phyloP scores from a whole-genome alignment of 2,797 vertebrate genomes.

The Anabacerthia variegaticeps region DNA sequence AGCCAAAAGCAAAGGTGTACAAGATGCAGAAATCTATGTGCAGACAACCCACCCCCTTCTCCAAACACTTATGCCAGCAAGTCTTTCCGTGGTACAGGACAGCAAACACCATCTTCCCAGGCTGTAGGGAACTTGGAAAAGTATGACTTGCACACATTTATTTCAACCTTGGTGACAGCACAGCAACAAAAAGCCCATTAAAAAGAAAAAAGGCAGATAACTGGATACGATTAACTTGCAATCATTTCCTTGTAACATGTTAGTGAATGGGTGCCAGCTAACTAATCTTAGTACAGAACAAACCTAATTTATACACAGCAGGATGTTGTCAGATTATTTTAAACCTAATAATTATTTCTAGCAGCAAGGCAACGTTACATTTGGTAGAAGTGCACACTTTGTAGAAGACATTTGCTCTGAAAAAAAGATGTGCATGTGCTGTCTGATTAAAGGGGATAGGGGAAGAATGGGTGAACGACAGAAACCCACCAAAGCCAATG shows the following conservation, averaged over 20 bases:
- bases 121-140: background rate
- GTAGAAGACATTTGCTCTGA: background rate
- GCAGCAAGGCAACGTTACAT: background rate
- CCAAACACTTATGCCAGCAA: background rate
- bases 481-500: background rate
- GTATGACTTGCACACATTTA: background rate
- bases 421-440: background rate
- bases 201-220: constrained; percentile 18
- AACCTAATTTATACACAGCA: constrained; percentile 35
- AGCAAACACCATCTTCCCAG: background rate
- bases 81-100: background rate
- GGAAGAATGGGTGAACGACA: rapidly evolving
- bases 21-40: background rate
- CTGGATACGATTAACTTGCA: background rate
- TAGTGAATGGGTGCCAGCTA: background rate
- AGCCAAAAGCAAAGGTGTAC: background rate
- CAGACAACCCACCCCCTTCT: background rate
- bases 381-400: background rate
- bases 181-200: constrained; percentile 5
- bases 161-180: background rate
- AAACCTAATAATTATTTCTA: constrained; percentile 23
- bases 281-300: background rate
- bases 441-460: background rate
- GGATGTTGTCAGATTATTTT: constrained; percentile 34
- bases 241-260: background rate